A percentile compares a stretch with the other conserved stretches of the same genome.
phyloP scores from a whole-genome alignment of 2,797 vertebrate genomes.

The Paedocypris micromegethes region DNA sequence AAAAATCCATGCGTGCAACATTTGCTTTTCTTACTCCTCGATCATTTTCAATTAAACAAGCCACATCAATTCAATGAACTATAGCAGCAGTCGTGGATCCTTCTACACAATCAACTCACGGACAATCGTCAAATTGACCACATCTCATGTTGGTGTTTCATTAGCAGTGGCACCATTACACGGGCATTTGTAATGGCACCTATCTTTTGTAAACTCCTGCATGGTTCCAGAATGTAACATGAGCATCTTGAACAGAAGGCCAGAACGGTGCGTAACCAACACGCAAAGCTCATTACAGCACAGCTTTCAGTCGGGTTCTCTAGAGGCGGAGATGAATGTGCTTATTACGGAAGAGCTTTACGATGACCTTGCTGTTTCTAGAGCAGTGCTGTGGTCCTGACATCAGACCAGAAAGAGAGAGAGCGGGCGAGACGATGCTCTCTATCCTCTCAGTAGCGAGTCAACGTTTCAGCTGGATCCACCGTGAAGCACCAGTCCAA shows the following conservation, averaged over 20 bases:
- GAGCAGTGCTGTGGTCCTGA: slow-evolving; percentile 13
- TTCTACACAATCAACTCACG: background rate
- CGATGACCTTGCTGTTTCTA: slow-evolving; percentile 14
- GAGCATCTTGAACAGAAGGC: background rate
- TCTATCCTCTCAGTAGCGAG: slow-evolving; percentile 23
- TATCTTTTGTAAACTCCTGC: no score
- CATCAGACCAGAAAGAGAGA: background rate
- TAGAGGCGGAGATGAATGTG: slow-evolving; percentile 13
- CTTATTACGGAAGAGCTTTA: slow-evolving; percentile 28
- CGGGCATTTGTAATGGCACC: no score
- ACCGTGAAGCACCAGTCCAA: slow-evolving; percentile 25
- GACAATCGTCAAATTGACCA: no score
- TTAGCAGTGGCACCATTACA: no score
- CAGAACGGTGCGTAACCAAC: slow-evolving; percentile 39
- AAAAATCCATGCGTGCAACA: background rate
- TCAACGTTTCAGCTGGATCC: slow-evolving; percentile 27
- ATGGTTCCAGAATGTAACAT: no score
- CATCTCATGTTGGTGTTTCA: no score
- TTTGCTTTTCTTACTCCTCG: no score
- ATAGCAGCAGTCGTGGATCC: background rate
- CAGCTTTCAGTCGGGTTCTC: slow-evolving; percentile 7
- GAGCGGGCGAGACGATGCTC: slow-evolving; percentile 1
- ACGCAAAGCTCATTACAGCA: slow-evolving; percentile 30
- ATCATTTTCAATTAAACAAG: no score
- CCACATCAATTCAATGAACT: no score